Percentiles rank a stretch among this genome's conserved stretches.
phyloP scores from a whole-genome alignment of 2,888 invertebrate species.

The Heliconius ethilla region DNA sequence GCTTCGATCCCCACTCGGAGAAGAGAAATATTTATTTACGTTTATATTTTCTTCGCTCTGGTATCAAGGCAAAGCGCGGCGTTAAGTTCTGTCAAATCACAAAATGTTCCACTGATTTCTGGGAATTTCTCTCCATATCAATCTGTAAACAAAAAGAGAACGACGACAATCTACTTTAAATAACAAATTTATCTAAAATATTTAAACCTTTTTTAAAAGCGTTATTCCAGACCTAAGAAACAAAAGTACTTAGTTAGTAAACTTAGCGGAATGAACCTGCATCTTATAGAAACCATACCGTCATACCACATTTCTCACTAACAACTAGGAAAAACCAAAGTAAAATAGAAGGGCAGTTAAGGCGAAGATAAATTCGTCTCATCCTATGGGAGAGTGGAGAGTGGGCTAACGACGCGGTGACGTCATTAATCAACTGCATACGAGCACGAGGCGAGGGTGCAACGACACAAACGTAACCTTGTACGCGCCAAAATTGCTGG shows the following conservation, averaged over 20 bases:
- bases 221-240: background rate
- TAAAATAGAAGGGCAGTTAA: constrained; percentile 41
- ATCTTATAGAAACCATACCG: background rate
- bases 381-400: constrained; percentile 49
- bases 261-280: background rate
- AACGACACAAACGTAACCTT: constrained; percentile 26
- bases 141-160: background rate
- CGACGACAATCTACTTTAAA: background rate
- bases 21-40: too few relatives aligned
- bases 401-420: constrained; percentile 61
- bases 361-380: constrained; percentile 40
- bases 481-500: constrained; percentile 41
- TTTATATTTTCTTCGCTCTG: too few relatives aligned
- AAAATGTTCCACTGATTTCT: background rate
- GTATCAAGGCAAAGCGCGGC: too few relatives aligned
- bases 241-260: background rate
- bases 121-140: background rate
- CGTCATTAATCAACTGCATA: constrained; percentile 67
- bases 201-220: too few relatives aligned
- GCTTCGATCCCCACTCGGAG: too few relatives aligned
- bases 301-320: background rate
- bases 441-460: constrained; percentile 51
- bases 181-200: background rate
- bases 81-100: too few relatives aligned
- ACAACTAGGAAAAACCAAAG: constrained; percentile 12